Conservation (phyloP, 2,113 vertebrate species). For the Heliornis fulica region DNA sequence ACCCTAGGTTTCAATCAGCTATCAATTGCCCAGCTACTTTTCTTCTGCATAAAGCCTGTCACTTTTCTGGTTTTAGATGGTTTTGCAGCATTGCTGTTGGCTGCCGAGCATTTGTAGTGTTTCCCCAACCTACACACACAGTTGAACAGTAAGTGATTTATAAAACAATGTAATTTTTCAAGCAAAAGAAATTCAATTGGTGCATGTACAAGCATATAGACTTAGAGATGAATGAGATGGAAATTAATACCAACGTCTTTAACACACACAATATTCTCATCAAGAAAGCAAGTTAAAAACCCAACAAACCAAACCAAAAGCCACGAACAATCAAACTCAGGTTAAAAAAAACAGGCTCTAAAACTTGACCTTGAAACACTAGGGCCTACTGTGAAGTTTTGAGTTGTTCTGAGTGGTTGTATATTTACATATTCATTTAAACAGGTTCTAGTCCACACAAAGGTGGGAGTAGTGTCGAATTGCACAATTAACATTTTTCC, state of each 20-base stretch:
- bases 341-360: not conserved
- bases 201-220: not conserved
- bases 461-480: not conserved
- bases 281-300: not conserved
- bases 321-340: not conserved
- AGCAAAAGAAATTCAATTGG: not conserved
- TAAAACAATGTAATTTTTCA: not conserved
- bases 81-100: not conserved
- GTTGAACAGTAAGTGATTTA: not conserved
- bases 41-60: not conserved
- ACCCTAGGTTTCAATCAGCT: not conserved
- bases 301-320: not conserved
- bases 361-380: not conserved
- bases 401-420: not conserved
- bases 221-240: not conserved
- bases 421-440: not conserved
- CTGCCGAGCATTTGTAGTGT: not conserved
- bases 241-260: not conserved
- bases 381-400: not conserved
- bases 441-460: not conserved
- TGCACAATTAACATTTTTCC: not conserved
- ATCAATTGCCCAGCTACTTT: not conserved
- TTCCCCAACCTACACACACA: not conserved
- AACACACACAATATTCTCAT: not conserved
- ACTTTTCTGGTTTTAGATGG: not conserved